Conservation (phyloP, 2,888 invertebrate species). For the Eupithecia pulchellata region DNA sequence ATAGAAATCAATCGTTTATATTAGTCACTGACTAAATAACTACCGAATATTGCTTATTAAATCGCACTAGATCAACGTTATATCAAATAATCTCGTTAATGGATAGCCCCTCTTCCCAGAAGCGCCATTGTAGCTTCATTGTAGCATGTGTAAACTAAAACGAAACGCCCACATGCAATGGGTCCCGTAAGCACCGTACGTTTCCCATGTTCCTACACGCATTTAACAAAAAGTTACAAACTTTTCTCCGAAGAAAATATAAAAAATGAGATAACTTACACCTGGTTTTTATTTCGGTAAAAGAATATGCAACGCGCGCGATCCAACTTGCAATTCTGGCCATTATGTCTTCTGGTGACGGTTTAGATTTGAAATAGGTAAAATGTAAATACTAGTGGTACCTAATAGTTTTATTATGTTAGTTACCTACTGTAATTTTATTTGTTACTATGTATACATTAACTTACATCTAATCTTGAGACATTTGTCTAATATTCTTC, state of each 20-base stretch:
- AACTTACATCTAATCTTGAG: background rate
- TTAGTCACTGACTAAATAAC: no score
- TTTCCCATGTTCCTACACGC: conserved; percentile 44
- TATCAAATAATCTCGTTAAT: background rate
- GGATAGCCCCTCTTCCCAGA: conserved; percentile 43
- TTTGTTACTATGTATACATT: no score
- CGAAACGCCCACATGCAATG: conserved; percentile 20
- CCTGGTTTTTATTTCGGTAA: no score
- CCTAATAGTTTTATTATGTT: no score
- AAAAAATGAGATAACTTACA: no score
- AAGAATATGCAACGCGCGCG: no score
- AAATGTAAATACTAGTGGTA: no score
- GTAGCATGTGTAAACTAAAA: conserved; percentile 62
- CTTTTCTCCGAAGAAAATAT: background rate
- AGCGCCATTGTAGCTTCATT: conserved; percentile 53
- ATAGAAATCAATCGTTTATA: no score
- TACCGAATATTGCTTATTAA: background rate
- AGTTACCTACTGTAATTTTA: no score
- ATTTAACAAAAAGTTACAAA: background rate
- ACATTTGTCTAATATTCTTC: background rate
- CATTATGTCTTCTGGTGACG: no score
- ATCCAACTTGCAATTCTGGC: no score
- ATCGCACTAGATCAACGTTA: background rate
- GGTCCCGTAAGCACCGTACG: conserved; percentile 18
- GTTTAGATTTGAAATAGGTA: no score